Evolutionary conservation across 2,888 invertebrate species (phyloP).

Genomic region (Anarsia innoxiella): DNA sequence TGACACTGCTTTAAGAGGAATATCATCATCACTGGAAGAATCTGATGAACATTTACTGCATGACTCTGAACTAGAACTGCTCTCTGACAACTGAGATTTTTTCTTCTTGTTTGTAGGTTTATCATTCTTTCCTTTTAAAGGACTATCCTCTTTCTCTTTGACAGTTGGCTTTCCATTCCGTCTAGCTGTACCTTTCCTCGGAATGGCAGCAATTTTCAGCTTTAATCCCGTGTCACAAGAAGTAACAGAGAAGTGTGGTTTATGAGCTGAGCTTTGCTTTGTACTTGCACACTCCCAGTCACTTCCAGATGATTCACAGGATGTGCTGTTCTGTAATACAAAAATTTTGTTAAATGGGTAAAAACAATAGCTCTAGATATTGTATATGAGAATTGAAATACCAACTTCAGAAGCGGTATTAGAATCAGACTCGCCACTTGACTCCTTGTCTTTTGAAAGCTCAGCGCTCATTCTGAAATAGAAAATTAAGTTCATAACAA

Average conservation of each 20-base stretch:
- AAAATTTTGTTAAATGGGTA: background rate
- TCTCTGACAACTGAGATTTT: conserved; percentile 45
- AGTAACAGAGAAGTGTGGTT: conserved; percentile 77
- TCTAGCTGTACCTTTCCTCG: conserved; percentile 53
- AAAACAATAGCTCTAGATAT: no score
- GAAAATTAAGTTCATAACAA: conserved; percentile 4
- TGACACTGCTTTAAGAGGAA: conserved; percentile 59
- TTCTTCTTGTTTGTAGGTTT: conserved; percentile 24
- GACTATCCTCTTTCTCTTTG: conserved; percentile 31
- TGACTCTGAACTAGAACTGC: conserved; percentile 66
- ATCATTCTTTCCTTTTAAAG: conserved; percentile 17
- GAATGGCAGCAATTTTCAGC: conserved; percentile 77
- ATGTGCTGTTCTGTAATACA: conserved; percentile 56
- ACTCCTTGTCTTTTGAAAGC: conserved; percentile 68
- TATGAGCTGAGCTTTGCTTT: conserved; percentile 45
- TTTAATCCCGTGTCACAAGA: conserved; percentile 77
- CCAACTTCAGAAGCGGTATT: conserved; percentile 76
- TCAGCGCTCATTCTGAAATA: conserved; percentile 72
- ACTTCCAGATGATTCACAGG: conserved; percentile 57
- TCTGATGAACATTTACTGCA: conserved; percentile 68
- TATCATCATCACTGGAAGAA: conserved; percentile 64
- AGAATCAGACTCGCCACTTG: conserved; percentile 75
- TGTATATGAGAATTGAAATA: no score
- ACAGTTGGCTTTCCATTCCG: conserved; percentile 45
- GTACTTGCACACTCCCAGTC: conserved; percentile 60